Conservation (phyloP, 1,140 invertebrate genomes). For the Brachionus paranguensis region DNA sequence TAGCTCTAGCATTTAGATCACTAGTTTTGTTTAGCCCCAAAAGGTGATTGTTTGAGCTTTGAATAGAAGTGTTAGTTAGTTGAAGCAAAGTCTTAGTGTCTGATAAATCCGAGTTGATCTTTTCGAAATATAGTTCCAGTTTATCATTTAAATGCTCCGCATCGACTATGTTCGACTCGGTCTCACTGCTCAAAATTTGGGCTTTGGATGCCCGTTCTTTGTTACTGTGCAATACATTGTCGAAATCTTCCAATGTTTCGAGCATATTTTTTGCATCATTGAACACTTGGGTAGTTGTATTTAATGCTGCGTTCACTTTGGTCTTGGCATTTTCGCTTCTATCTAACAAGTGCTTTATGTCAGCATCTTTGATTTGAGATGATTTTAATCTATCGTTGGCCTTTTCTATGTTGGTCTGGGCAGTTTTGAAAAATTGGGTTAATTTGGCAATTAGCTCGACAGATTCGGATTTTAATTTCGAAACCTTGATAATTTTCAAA, state of each 20-base stretch:
- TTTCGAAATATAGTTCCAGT: neutral
- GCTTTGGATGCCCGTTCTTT: slow-evolving; percentile 13
- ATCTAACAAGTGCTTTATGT: neutral
- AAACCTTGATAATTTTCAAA: neutral
- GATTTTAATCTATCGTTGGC: neutral
- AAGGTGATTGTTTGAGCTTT: neutral
- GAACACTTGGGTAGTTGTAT: neutral
- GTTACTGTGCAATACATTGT: neutral
- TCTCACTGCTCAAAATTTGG: neutral
- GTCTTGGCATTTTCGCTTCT: neutral
- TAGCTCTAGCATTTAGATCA: neutral
- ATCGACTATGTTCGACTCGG: neutral
- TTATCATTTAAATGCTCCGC: neutral
- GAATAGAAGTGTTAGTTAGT: neutral
- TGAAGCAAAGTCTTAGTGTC: neutral
- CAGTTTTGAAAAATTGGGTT: neutral
- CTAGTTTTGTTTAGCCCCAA: neutral
- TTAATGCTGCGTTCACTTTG: neutral
- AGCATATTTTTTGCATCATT: neutral
- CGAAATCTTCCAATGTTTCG: neutral
- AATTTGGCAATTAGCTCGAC: neutral
- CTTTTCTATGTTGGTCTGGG: neutral
- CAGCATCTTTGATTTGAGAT: neutral
- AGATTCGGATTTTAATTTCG: neutral
- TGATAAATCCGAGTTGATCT: neutral